Conservation (phyloP, 2,888 invertebrate genomes). For the Syrphus vitripennis region DNA sequence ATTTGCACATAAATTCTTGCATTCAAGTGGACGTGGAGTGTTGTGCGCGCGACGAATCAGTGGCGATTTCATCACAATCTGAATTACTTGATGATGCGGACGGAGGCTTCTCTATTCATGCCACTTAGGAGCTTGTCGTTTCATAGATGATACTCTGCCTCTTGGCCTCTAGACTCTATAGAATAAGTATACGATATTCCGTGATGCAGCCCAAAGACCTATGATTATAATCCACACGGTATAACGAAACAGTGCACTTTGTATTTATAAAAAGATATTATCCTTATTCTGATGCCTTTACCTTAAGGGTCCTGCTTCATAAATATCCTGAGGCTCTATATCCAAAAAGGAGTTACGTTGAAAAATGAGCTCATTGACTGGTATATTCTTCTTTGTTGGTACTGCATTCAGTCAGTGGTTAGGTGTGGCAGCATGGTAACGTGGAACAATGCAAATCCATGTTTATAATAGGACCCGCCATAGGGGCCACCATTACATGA, state of each 20-base stretch:
- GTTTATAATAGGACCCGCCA: slow-evolving; percentile 41
- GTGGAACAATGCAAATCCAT: slow-evolving; percentile 60
- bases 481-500: slow-evolving; percentile 38
- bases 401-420: not conserved
- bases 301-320: slow-evolving; percentile 62
- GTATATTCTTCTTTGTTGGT: slow-evolving; percentile 1
- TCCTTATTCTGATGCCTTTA: slow-evolving; percentile 32
- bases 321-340: slow-evolving; percentile 52
- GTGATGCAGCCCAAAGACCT: slow-evolving; percentile 31
- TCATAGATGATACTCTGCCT: slow-evolving; percentile 7
- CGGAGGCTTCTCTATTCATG: slow-evolving; percentile 17
- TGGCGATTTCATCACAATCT: slow-evolving; percentile 60
- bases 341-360: slow-evolving; percentile 49
- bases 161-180: not conserved
- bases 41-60: slow-evolving; percentile 56
- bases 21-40: slow-evolving; percentile 2
- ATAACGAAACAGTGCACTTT: not conserved
- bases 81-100: too few relatives aligned
- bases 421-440: slow-evolving; percentile 49
- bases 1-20: slow-evolving; percentile 56
- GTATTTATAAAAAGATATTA: slow-evolving; percentile 44
- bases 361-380: slow-evolving; percentile 65
- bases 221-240: slow-evolving; percentile 48
- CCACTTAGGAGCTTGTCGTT: slow-evolving; percentile 18
- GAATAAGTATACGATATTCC: not conserved